Conservation (phyloP, 2,797 vertebrate species). For the Pempheris klunzingeri region DNA sequence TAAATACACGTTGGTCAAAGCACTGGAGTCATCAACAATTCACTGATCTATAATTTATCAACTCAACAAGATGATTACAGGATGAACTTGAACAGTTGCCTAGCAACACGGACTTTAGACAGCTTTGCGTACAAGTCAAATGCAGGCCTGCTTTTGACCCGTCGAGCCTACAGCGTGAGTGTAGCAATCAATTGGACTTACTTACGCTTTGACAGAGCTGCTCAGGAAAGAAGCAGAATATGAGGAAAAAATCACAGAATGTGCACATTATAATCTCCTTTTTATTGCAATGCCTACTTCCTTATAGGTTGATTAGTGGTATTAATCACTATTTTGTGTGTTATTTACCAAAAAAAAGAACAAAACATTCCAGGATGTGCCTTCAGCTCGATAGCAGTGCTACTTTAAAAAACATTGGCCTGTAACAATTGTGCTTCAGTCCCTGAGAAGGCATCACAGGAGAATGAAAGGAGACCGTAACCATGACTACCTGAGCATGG, state of each 20-base stretch:
- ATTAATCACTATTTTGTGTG: neutral
- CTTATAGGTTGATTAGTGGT: neutral
- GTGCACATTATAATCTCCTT: neutral
- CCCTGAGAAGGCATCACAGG: slow-evolving; percentile 50
- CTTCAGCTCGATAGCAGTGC: neutral
- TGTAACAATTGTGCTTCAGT: slow-evolving; percentile 40
- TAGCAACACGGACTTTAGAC: slow-evolving; percentile 71
- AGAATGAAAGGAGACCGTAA: slow-evolving; percentile 73
- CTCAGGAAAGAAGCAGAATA: slow-evolving; percentile 40
- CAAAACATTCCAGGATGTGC: neutral
- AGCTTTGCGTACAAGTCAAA: slow-evolving; percentile 57
- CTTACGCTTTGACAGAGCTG: slow-evolving; percentile 61
- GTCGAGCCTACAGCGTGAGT: slow-evolving; percentile 37
- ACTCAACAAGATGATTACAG: slow-evolving; percentile 50
- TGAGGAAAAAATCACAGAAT: neutral
- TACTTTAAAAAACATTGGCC: slow-evolving; percentile 20
- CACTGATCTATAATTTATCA: slow-evolving; percentile 70
- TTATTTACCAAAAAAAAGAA: too few relatives aligned
- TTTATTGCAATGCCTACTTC: neutral
- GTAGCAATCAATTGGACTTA: slow-evolving; percentile 60
- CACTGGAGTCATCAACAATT: slow-evolving; percentile 48
- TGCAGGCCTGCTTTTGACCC: slow-evolving; percentile 50
- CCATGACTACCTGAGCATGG: slow-evolving; percentile 78
- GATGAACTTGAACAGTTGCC: slow-evolving; percentile 71
- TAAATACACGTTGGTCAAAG: slow-evolving; percentile 39